phyloP scores from a whole-genome alignment of 2,888 invertebrate species.

The Quadroppia sp. region DNA sequence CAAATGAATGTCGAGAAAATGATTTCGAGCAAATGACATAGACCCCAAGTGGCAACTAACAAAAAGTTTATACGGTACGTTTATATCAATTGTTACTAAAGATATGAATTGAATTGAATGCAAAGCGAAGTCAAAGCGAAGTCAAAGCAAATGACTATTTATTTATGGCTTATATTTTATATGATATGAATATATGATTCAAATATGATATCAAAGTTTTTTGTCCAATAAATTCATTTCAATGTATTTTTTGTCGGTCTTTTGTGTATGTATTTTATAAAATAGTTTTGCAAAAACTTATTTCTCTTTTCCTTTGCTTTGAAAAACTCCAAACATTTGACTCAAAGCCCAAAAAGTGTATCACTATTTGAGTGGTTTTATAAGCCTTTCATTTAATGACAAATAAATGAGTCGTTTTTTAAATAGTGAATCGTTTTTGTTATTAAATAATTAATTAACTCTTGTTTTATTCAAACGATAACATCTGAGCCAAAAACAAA shows the following conservation, averaged over 20 bases:
- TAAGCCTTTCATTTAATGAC: slow-evolving; percentile 7
- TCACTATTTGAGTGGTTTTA: slow-evolving; percentile 15
- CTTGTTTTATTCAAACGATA: neutral
- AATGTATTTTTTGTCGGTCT: neutral
- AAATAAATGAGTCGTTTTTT: neutral
- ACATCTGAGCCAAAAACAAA: neutral
- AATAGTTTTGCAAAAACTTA: too few species aligned
- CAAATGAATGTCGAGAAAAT: too few species aligned
- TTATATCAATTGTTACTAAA: neutral
- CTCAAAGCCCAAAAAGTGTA: neutral
- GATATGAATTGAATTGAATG: neutral
- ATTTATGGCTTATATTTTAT: neutral
- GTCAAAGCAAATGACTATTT: neutral
- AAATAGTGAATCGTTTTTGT: neutral
- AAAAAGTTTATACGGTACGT: neutral
- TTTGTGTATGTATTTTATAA: too few species aligned
- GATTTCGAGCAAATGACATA: neutral
- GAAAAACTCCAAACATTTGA: neutral
- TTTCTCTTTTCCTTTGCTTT: too few species aligned
- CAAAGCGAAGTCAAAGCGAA: neutral
- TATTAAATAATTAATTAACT: slow-evolving; percentile 2
- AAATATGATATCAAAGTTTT: too few species aligned
- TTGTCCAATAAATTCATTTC: neutral
- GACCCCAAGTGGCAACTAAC: too few species aligned
- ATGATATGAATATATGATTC: neutral